Conservation (phyloP, 2,113 vertebrate species). For the Coptodon rendalli region DNA sequence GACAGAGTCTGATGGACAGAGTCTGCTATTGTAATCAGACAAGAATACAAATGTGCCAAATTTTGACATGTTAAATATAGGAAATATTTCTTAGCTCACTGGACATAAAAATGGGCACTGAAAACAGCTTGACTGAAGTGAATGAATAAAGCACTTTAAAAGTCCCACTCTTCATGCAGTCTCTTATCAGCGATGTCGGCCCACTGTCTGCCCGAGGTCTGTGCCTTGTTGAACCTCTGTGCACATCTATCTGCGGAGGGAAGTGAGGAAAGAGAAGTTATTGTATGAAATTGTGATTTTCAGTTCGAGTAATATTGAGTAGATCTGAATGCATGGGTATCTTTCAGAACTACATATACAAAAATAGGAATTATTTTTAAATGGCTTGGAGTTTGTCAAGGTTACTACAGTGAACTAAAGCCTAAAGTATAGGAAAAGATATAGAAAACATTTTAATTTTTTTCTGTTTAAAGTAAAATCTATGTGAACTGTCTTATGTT, state of each 20-base stretch:
- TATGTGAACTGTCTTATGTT: background rate
- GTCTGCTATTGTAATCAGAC: too few species aligned
- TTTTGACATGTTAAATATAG: too few species aligned
- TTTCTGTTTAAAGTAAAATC: background rate
- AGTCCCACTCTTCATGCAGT: background rate
- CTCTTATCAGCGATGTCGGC: background rate
- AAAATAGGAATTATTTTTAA: background rate
- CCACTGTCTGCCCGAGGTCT: background rate
- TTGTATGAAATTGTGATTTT: background rate
- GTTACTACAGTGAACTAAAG: background rate
- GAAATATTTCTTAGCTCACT: too few species aligned
- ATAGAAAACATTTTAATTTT: background rate
- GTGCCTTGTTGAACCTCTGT: background rate
- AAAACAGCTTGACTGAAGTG: background rate
- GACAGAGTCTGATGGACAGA: too few species aligned
- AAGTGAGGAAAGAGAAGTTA: background rate
- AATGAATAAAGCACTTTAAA: background rate
- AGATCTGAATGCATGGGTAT: background rate
- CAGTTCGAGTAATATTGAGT: background rate
- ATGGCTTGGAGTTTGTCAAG: background rate
- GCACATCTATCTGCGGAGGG: background rate
- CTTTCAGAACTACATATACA: background rate
- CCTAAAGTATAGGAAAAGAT: background rate
- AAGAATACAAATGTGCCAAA: too few species aligned
- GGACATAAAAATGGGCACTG: background rate